Evolutionary conservation across 2,113 vertebrate genomes (phyloP), one percentile per base, ranked within the genome.

Genomic region (Cichladusa arquata): DNA sequence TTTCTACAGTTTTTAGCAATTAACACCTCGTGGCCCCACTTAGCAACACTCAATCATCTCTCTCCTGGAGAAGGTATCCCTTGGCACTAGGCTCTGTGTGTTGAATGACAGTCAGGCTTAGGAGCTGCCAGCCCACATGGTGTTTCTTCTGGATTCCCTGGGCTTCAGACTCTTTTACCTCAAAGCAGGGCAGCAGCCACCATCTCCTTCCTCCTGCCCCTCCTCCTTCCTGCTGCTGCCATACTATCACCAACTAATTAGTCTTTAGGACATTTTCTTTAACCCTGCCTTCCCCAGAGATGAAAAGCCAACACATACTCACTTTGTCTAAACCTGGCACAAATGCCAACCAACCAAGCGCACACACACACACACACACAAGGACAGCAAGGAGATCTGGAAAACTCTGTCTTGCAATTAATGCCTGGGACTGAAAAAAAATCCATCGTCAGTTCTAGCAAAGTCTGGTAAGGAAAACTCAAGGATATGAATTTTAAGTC

Each of bases 381-480:
- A 36, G 40, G 71, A 81, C 8, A 90, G 71, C 51, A 86, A 36
- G 81, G 62, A 44, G 76, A 73, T 33, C 84, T 61, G 40, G 29
- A 81, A 83, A 83, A 15, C 45, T 87, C 78, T 61, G 20, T 29
- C 60, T 83, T 83, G 64, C 47, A 82, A 44, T 73, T 93, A 86
- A 86, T 81, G 28, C 64, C 82, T 19, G 19, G 56, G 48, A 36
- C 47, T 88, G 82, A 83, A 95, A 92, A 95, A 92, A 91, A 93
- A 86, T 38, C 42, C 38, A 71, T 81, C 4, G 11, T 73, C 65
- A 61, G 12, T 88, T 78, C 77, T 81, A 82, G 72, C 42, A 36
- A 88, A 86, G 26, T 44, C 64, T 81, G 76, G 66, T 92, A 94
- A 81, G 82, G 38, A 91, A 91, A 85, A 82, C 34, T 86, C 56